A percentile compares a stretch with the other conserved stretches of the same genome.
Evolutionary conservation across 2,113 vertebrate genomes (phyloP).

Genomic region (Paratilapia polleni): DNA sequence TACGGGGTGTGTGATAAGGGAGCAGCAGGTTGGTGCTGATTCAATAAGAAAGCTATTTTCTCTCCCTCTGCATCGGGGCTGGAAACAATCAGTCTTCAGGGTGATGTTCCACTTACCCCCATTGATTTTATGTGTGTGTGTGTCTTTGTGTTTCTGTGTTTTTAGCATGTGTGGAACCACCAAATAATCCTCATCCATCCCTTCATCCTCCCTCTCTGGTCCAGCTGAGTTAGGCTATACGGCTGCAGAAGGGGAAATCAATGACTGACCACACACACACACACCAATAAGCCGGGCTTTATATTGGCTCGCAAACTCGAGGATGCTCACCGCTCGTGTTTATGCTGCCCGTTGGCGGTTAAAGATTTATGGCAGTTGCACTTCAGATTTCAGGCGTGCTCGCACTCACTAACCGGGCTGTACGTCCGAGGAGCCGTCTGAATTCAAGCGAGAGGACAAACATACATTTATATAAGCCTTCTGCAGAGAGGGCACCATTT

Average conservation of each 20-base stretch:
- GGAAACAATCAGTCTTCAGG: conserved; percentile 75
- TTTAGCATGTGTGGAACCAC: conserved; percentile 5
- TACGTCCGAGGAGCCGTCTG: background rate
- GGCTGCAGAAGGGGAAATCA: conserved; percentile 38
- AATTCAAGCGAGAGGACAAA: background rate
- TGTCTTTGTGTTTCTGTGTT: conserved; percentile 33
- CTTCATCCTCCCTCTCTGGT: conserved; percentile 38
- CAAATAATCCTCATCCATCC: conserved; percentile 62
- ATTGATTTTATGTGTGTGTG: conserved; percentile 57
- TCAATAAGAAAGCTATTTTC: conserved; percentile 76
- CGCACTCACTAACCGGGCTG: background rate
- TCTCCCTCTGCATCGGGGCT: conserved; percentile 67
- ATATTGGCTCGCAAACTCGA: conserved; percentile 3
- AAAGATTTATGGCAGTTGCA: conserved; percentile 37
- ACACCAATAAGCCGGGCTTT: conserved; percentile 1
- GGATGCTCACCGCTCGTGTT: background rate
- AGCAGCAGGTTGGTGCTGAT: conserved; percentile 71
- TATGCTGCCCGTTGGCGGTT: background rate
- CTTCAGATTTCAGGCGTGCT: background rate
- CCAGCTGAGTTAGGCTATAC: conserved; percentile 55
- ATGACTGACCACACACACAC: conserved; percentile 7
- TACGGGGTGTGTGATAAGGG: conserved; percentile 43
- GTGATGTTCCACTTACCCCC: conserved; percentile 63
- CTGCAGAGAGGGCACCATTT: background rate
- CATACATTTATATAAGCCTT: background rate